Base-by-base conservation (phyloP, 2,113 vertebrate genomes). In the Lasiurus cinereus region DNA sequence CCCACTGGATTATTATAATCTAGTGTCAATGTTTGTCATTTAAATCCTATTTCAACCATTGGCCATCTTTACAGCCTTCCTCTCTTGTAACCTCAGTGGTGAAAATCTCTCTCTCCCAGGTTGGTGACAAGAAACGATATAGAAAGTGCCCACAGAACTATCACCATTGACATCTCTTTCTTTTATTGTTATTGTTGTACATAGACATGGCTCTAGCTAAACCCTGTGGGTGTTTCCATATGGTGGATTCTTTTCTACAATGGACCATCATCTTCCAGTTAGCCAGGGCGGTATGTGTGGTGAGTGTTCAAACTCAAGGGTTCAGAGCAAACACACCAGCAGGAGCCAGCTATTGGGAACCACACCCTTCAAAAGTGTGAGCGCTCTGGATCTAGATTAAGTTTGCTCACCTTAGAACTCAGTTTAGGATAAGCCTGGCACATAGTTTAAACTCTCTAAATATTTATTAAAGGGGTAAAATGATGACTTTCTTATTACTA, bases 311-410 rank as follows among this genome's bases (percentile, higher is more conserved):
- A 76, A 48, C 11, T 87, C n/a, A 79, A 9, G 0, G 1, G 69
- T 76, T 76, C 72, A 48, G 22, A 83, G 31, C 9, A 24, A 33
- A n/a, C 50, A 77, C 18, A 78, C 56, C 18, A 79, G 13, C 12
- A 77, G 4, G 29, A 27, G 15, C 62, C 43, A 64, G 22, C 24
- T 19, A 16, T 72, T 79, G 80, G 52, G 14, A 83, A 46, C 19
- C 21, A 10, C 3, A 1, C 5, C 22, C 33, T 43, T 2, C 8
- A n/a, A 59, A 22, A 29, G 0, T 18, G 14, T 85, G 19, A 72
- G 11, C 48, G 1, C 11, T 90, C 88, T 90, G 10, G 15, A 13
- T 29, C 0, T 24, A 6, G 18, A 29, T 10, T 46, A 2, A 3
- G 12, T 83, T 83, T 78, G 29, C 1, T 79, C 3, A 36, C 22